Percentiles rank a stretch among this genome's conserved stretches.
Evolutionary conservation across 2,797 vertebrate species (phyloP).

Genomic region (Sebastes diaconus): DNA sequence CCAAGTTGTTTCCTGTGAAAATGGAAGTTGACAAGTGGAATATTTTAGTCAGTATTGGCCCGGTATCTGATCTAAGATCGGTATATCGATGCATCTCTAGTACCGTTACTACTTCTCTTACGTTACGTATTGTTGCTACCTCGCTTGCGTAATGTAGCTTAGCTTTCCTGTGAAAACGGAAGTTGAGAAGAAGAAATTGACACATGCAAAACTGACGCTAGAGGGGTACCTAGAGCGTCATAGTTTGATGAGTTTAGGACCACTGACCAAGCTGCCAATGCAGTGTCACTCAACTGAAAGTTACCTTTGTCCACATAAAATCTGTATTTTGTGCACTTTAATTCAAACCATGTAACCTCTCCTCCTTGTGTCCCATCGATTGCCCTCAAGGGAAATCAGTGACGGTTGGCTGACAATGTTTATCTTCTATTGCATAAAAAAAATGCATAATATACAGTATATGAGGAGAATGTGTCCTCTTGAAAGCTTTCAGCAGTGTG

Average conservation of each 20-base stretch:
- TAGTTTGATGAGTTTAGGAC: background rate
- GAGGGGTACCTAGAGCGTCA: background rate
- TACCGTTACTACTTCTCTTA: too few species aligned
- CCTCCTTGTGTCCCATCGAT: background rate
- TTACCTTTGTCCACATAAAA: background rate
- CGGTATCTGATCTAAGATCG: too few species aligned
- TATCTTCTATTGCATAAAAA: slow-evolving; percentile 8
- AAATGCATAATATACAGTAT: background rate
- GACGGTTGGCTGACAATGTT: background rate
- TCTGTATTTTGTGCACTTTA: background rate
- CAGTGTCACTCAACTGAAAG: background rate
- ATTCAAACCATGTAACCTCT: background rate
- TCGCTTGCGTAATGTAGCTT: too few species aligned
- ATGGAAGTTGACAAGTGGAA: too few species aligned
- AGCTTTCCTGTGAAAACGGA: background rate
- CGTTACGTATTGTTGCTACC: too few species aligned
- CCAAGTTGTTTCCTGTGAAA: too few species aligned
- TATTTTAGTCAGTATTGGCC: too few species aligned
- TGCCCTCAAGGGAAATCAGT: slow-evolving; percentile 25
- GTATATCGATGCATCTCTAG: too few species aligned
- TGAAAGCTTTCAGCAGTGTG: slow-evolving; percentile 6
- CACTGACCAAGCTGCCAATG: background rate
- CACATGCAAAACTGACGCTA: background rate
- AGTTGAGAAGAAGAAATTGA: background rate
- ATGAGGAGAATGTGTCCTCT: background rate